Evolutionary conservation across 2,113 vertebrate species (phyloP).

Genomic region (Reinhardtius hippoglossoides): DNA sequence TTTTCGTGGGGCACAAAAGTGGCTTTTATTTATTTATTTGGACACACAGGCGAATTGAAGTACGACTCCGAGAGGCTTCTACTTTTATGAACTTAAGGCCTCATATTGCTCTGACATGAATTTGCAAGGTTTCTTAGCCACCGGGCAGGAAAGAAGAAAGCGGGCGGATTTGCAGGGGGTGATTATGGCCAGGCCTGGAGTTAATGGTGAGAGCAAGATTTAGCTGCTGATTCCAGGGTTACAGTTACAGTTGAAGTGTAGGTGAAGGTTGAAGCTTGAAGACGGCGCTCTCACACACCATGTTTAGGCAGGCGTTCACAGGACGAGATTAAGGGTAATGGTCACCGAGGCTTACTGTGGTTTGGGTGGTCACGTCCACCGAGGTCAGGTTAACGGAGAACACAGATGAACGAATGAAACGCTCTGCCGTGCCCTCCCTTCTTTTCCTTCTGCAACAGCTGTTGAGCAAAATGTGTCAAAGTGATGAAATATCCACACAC

Average conservation of each 20-base stretch:
- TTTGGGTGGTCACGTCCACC: slow-evolving; percentile 38
- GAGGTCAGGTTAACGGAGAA: slow-evolving; percentile 10
- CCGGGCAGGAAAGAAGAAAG: slow-evolving; percentile 1
- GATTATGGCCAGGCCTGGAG: slow-evolving; percentile 50
- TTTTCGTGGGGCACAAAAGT: slow-evolving; percentile 70
- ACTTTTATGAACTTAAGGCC: slow-evolving; percentile 53
- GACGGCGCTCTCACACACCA: slow-evolving; percentile 6
- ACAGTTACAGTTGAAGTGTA: slow-evolving; percentile 49
- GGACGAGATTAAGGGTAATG: slow-evolving; percentile 20
- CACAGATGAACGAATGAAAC: slow-evolving; percentile 24
- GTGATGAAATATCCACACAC: slow-evolving; percentile 35
- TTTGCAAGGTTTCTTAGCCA: slow-evolving; percentile 23
- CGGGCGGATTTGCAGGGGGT: slow-evolving; percentile 21
- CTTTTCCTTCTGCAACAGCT: slow-evolving; percentile 42
- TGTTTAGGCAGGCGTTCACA: slow-evolving; percentile 17
- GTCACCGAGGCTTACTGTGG: slow-evolving; percentile 12
- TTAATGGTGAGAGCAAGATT: slow-evolving; percentile 34
- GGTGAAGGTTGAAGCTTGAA: slow-evolving; percentile 16
- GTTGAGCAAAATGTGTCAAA: slow-evolving; percentile 41
- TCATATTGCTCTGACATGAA: slow-evolving; percentile 44
- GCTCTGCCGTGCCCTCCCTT: slow-evolving; percentile 5
- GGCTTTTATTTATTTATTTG: slow-evolving; percentile 75
- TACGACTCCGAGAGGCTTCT: slow-evolving; percentile 43
- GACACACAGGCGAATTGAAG: slow-evolving; percentile 55
- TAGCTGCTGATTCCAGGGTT: slow-evolving; percentile 47